Percentiles rank a stretch among this genome's conserved stretches.
Conservation (phyloP, 2,888 invertebrate species). For the Tenthredo distinguenda region DNA sequence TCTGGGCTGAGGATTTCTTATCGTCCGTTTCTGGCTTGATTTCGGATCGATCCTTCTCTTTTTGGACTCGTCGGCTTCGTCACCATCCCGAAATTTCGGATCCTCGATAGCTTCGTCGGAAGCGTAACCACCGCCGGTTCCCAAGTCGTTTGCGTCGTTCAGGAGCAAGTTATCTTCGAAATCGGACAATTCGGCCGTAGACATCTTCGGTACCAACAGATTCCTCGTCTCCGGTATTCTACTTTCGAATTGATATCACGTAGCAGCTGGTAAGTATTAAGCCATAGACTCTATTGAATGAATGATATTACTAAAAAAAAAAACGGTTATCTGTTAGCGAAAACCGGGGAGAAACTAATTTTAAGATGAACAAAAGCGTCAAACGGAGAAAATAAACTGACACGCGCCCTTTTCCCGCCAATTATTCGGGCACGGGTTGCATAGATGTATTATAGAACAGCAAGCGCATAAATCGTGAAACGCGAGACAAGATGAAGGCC, state of each 20-base stretch:
- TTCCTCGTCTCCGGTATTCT: neutral
- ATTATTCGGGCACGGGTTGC: neutral
- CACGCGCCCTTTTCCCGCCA: constrained; percentile 22
- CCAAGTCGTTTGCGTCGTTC: neutral
- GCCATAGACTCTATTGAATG: neutral
- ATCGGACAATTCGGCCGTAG: constrained; percentile 7
- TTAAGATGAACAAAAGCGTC: neutral
- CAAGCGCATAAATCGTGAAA: neutral
- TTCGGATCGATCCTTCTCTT: constrained; percentile 77
- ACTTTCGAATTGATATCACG: neutral
- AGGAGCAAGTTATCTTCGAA: constrained; percentile 1
- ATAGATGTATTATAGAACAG: neutral
- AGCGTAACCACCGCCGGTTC: neutral
- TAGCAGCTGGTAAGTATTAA: neutral
- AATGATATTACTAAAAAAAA: neutral
- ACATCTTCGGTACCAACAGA: neutral
- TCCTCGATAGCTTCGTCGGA: constrained; percentile 38
- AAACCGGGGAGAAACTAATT: too few relatives aligned
- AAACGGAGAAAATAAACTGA: neutral
- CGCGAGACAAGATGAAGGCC: neutral
- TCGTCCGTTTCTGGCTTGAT: constrained; percentile 80
- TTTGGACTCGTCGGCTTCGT: constrained; percentile 59
- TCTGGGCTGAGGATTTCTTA: constrained; percentile 84
- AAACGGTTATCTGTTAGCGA: neutral
- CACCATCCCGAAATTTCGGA: constrained; percentile 48